A percentile compares a stretch with the other conserved stretches of the same genome.
Conservation (phyloP, 1,140 invertebrate genomes). For the Periplaneta americana region DNA sequence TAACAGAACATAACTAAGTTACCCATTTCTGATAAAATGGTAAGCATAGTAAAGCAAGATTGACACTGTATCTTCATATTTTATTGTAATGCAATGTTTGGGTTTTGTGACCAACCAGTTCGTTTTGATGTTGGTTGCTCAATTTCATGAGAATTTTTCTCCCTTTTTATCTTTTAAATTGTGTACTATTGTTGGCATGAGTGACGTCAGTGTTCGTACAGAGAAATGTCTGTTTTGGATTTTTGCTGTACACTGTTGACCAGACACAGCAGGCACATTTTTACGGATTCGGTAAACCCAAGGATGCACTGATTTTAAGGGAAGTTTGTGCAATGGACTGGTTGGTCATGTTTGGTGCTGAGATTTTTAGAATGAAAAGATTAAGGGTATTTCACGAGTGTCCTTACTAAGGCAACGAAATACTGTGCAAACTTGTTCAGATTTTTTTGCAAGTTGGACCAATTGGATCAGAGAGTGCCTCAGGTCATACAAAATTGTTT, state of each 20-base stretch:
- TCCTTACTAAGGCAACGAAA: conserved; percentile 17
- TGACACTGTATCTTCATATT: neutral
- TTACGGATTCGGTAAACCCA: neutral
- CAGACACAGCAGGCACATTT: neutral
- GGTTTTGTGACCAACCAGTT: neutral
- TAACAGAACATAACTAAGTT: neutral
- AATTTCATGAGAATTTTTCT: neutral
- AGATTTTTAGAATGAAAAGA: neutral
- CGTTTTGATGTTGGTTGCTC: neutral
- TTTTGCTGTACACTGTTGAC: neutral
- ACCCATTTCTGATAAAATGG: neutral
- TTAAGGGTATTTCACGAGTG: conserved; percentile 10
- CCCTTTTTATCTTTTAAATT: neutral
- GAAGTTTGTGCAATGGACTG: neutral
- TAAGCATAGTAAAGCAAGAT: neutral
- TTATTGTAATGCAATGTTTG: neutral
- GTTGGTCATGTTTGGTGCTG: neutral
- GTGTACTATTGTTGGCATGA: no score
- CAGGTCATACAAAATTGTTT: neutral
- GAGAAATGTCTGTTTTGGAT: neutral
- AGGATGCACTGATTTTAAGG: neutral
- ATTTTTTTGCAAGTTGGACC: conserved; percentile 6
- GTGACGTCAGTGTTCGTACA: no score
- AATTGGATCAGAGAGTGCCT: conserved; percentile 8
- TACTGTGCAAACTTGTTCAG: neutral